Evolutionary conservation across 2,797 vertebrate species (phyloP), one percentile per base, ranked within the genome.

Genomic region (Aplochiton taeniatus): DNA sequence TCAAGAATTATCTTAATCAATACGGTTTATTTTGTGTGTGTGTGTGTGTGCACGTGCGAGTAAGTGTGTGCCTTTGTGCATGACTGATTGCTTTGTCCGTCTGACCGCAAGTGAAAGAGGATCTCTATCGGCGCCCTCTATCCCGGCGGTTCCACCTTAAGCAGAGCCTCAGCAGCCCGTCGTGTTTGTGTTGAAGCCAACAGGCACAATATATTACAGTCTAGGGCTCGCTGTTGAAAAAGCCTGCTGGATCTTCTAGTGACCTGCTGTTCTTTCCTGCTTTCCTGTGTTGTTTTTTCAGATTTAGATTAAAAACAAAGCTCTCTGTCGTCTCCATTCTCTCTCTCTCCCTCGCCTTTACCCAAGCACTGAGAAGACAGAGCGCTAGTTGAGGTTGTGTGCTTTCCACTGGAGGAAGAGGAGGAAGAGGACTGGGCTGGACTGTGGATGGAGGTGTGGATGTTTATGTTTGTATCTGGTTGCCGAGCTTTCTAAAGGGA

Each of bases 101-200:
- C 79, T 84, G 83, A 88, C 85, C 88, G 86, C 86, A 87, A 79
- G 74, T 87, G 83, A 86, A 85, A 88, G 83, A 69, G 67, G 78
- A 88, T 84, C 52, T 70, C 63, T 70, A 48, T 62, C 65, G 72
- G 55, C 51, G 31, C 56, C 76, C 74, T 82, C 79, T 78, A 87
- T 91, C 89, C 88, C 19, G 48, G 75, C 82, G 58, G 91, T 82
- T 91, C 95, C 93, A 95, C 94, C 94, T 95, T 95, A 95, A 95
- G 88, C 89, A 88, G 80, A 89, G 90, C 86, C 85, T 86, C 87
- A 88, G 90, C 90, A 91, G 91, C 88, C 92, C 90, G 89, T 91
- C 83, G 75, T 92, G 92, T 92, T 94, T 93, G 92, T 93, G 86
- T 92, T 93, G 87, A 93, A 94, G 92, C 92, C 94, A 94, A 92